Conservation (phyloP, 1,140 invertebrate species). For the Pseudomyrmex cubaensis region DNA sequence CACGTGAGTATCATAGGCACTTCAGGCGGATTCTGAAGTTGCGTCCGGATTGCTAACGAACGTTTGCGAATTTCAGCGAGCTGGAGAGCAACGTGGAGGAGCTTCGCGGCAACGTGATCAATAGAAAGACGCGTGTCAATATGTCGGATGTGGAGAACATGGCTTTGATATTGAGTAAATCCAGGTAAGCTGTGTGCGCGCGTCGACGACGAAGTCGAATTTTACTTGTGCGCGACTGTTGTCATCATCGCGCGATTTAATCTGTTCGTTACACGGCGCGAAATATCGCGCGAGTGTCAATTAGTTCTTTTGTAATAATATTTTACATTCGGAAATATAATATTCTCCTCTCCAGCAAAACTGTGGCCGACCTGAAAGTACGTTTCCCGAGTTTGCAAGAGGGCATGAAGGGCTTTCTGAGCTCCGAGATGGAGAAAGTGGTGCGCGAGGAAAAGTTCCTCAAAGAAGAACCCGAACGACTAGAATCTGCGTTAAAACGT, state of each 20-base stretch:
- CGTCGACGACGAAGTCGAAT: not conserved
- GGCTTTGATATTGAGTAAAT: conserved; percentile 95
- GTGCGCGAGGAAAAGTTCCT: conserved; percentile 98
- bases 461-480: conserved; percentile 96
- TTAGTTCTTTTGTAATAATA: not conserved
- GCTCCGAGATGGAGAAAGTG: conserved; percentile 97
- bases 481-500: conserved; percentile 95
- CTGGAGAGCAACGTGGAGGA: conserved; percentile 97
- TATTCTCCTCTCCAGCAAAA: conserved; percentile 89
- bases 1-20: conserved; percentile 85
- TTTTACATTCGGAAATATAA: not conserved
- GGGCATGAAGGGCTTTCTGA: conserved; percentile 94
- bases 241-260: not conserved
- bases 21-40: not conserved
- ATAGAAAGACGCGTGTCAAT: conserved; percentile 96
- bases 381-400: conserved; percentile 96
- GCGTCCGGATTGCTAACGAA: not conserved
- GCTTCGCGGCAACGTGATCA: conserved; percentile 96
- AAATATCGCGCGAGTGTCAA: no score
- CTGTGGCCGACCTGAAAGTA: conserved; percentile 97
- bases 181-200: conserved; percentile 86
- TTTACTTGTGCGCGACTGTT: not conserved
- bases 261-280: no score
- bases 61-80: conserved; percentile 86
- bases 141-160: conserved; percentile 99